Evolutionary conservation across 1,140 invertebrate species (phyloP), one percentile per base, ranked within the genome.

Genomic region (Maconellicoccus hirsutus): DNA sequence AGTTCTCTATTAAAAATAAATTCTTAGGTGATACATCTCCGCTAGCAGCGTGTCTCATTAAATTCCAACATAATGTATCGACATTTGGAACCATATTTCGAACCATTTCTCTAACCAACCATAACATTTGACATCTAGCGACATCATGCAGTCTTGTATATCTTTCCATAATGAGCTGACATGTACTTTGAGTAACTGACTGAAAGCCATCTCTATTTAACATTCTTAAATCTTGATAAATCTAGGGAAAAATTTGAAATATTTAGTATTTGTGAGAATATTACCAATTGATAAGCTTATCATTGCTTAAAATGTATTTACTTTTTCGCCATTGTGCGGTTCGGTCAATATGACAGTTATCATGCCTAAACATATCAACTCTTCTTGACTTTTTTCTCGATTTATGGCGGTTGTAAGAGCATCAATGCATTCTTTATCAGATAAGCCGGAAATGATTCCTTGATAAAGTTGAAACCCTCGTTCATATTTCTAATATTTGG

Each of bases 401-500:
- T 89, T 90, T 66, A 93, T 88, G 38, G 90, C 87, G 80, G 88
- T 92, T 77, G 91, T 94, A 12, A 97, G 82, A 12, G 88, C 88
- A 80, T 97, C 94, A 78, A 96, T 93, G 73, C 89, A 87, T 81
- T 98, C 94, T 79, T 96, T 93, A 78, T 98, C 94, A 72, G 91
- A 93, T 72, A 93, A 83, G 71, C 91, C 92, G 71, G 85, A 82
- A 26, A 88, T 87, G 73, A 96, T 80, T 75, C 84, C 86, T 79
- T 90, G 88, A 70, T 96, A 82, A 75, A 83, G 85, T 73, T 81
- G 81, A 79, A 90, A 91, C 75, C 89, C 89, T 77, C 88, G 86
- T 78, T 95, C 92, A 76, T 93, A 90, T 85, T 92, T 93, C 93
- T 96, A n/a, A n/a, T n/a, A n/a, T n/a, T n/a, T n/a, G n/a, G 84